These are phyloP conservation scores for Eriocheir sinensis DNA, from an alignment of 1,140 invertebrate genomes.

Conservation along the genomic window DNA sequence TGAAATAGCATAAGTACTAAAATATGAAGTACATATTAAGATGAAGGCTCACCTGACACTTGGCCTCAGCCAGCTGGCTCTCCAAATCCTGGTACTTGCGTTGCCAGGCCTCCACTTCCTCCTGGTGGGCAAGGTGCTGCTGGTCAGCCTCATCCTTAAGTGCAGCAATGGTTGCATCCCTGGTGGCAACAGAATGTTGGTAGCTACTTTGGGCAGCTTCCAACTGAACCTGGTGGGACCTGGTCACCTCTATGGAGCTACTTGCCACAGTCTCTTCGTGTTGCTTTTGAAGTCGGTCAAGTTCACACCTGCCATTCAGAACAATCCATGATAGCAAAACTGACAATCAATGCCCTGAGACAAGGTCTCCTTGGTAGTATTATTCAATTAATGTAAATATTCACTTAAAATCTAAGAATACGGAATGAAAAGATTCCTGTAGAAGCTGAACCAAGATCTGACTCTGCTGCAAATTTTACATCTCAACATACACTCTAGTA, in stretches of 20 bases:
- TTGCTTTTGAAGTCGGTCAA: conserved; percentile 68
- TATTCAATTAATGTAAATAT: neutral
- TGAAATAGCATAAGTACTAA: neutral
- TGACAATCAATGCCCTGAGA: neutral
- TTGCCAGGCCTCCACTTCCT: conserved; percentile 42
- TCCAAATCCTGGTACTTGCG: conserved; percentile 33
- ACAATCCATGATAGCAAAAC: neutral
- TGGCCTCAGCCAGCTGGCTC: conserved; percentile 46
- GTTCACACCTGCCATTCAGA: conserved; percentile 65
- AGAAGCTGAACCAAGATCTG: conserved; percentile 57
- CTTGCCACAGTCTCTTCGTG: conserved; percentile 71
- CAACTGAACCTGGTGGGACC: conserved; percentile 52
- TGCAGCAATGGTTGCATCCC: conserved; percentile 73
- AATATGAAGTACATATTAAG: neutral
- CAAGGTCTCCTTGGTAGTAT: neutral
- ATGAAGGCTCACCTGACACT: conserved; percentile 64
- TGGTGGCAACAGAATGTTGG: conserved; percentile 41
- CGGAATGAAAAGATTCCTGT: neutral
- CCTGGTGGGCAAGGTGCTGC: conserved; percentile 37
- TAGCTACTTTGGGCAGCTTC: conserved; percentile 43
- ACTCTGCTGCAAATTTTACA: conserved; percentile 34
- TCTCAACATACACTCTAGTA: conserved; percentile 69
- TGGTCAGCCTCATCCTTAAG: conserved; percentile 68
- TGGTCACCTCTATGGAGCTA: conserved; percentile 17
- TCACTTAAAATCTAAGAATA: too few relatives aligned